Percentiles rank a stretch among this genome's conserved stretches.
These are phyloP conservation scores for Ellobium chinense DNA, from an alignment of 2,888 invertebrate genomes.

Conservation along the genomic window DNA sequence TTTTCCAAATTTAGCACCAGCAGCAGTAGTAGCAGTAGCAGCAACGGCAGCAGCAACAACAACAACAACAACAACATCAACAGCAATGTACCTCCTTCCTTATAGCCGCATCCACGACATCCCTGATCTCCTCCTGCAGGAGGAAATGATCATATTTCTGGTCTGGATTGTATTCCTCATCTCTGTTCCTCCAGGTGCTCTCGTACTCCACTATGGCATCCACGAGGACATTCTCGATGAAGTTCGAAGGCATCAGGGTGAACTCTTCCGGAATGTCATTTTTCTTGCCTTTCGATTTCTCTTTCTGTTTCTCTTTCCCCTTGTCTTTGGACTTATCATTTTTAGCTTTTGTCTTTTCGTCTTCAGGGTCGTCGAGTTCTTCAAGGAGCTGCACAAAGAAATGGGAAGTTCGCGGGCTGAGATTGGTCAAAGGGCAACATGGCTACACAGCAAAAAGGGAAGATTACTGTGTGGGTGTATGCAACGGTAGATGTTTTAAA, in stretches of 20 bases:
- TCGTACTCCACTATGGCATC: neutral
- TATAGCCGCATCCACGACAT: neutral
- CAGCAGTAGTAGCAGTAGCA: neutral
- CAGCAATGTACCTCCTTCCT: neutral
- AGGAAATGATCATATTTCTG: neutral
- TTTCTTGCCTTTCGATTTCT: slow-evolving; percentile 77
- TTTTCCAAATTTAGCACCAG: neutral
- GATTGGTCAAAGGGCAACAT: too few relatives aligned
- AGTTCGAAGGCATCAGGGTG: neutral
- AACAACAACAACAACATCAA: neutral
- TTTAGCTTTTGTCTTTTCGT: slow-evolving; percentile 77
- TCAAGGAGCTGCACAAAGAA: too few relatives aligned
- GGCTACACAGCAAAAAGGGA: too few relatives aligned
- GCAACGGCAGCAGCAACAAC: neutral
- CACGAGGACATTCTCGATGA: neutral
- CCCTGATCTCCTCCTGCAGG: neutral
- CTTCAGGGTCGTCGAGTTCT: slow-evolving; percentile 68
- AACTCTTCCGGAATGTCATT: slow-evolving; percentile 84
- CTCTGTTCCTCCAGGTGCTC: neutral
- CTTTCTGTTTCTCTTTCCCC: slow-evolving; percentile 88
- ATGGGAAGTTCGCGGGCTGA: too few relatives aligned
- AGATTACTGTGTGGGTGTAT: too few relatives aligned
- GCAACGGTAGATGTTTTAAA: too few relatives aligned
- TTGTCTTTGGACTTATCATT: slow-evolving; percentile 80
- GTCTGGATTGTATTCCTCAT: neutral